Percentiles rank a stretch among this genome's conserved stretches.
phyloP scores from a whole-genome alignment of 2,113 vertebrate species.

The Lathamus discolor region DNA sequence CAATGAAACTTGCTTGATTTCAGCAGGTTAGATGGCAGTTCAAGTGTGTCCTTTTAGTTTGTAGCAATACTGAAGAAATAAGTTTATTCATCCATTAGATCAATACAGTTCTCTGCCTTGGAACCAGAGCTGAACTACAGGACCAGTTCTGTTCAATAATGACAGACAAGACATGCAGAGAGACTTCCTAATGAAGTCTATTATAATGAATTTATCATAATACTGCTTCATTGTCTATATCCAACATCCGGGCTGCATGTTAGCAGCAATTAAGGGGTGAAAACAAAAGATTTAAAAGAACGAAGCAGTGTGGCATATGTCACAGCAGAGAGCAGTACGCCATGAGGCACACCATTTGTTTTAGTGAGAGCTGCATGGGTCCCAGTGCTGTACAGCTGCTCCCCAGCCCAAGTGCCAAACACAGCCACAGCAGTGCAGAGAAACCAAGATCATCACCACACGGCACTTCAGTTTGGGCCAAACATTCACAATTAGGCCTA shows the following conservation, averaged over 20 bases:
- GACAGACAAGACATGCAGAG: background rate
- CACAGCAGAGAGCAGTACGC: background rate
- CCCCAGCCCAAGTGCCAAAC: fast-evolving
- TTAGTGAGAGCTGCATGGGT: background rate
- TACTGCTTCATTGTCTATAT: fast-evolving
- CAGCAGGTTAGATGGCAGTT: background rate
- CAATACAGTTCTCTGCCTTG: background rate
- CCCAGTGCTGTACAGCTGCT: background rate
- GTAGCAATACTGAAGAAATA: background rate
- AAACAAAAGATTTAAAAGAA: background rate
- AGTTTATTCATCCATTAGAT: background rate
- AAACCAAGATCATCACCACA: background rate
- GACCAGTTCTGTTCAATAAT: background rate
- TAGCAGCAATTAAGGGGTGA: background rate
- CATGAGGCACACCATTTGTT: background rate
- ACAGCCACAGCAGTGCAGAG: background rate
- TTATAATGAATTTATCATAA: background rate
- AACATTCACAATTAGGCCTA: background rate
- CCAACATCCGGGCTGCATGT: background rate
- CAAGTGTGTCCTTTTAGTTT: background rate
- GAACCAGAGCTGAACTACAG: background rate
- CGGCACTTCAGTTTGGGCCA: background rate
- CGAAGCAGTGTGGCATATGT: background rate
- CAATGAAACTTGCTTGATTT: background rate
- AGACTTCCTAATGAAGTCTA: background rate